Evolutionary conservation across 2,888 invertebrate species (phyloP).

Genomic region (Bombyx huttoni): DNA sequence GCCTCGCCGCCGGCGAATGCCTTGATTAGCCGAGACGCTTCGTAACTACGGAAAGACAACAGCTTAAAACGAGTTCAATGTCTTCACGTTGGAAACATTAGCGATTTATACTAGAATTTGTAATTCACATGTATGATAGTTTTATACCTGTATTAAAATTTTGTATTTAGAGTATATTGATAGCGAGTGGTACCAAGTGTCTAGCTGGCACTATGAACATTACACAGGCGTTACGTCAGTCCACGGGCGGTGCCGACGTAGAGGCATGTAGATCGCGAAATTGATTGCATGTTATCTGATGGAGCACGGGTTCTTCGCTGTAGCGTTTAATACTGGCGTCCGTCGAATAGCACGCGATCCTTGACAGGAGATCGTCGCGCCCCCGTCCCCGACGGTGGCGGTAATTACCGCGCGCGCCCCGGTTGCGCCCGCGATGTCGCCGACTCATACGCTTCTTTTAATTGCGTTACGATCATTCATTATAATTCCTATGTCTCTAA

Average conservation of each 20-base stretch:
- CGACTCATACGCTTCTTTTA: slow-evolving; percentile 16
- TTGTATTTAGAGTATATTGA: slow-evolving; percentile 25
- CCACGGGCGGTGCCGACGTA: slow-evolving; percentile 63
- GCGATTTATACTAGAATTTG: slow-evolving; percentile 5
- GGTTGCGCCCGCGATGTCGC: slow-evolving; percentile 66
- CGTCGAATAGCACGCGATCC: slow-evolving; percentile 61
- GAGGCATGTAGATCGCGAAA: slow-evolving; percentile 70
- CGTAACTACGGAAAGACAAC: slow-evolving; percentile 21
- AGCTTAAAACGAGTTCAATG: slow-evolving; percentile 16
- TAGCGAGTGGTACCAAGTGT: slow-evolving; percentile 50
- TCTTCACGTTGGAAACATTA: slow-evolving; percentile 8
- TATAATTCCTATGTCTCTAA: neutral
- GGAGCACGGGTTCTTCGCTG: slow-evolving; percentile 67
- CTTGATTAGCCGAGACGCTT: slow-evolving; percentile 50
- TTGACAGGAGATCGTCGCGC: slow-evolving; percentile 66
- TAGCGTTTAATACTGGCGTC: slow-evolving; percentile 66
- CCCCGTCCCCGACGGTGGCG: slow-evolving; percentile 44
- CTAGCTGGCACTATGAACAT: slow-evolving; percentile 57
- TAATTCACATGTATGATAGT: slow-evolving; percentile 6
- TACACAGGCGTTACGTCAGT: slow-evolving; percentile 62
- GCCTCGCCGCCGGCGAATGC: slow-evolving; percentile 50
- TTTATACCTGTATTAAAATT: slow-evolving; percentile 15
- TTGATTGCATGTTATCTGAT: slow-evolving; percentile 72
- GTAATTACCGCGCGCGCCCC: slow-evolving; percentile 57
- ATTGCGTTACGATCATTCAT: slow-evolving; percentile 1